Evolutionary conservation across 2,888 invertebrate species (phyloP).

Genomic region (Ormyrus labotus): DNA sequence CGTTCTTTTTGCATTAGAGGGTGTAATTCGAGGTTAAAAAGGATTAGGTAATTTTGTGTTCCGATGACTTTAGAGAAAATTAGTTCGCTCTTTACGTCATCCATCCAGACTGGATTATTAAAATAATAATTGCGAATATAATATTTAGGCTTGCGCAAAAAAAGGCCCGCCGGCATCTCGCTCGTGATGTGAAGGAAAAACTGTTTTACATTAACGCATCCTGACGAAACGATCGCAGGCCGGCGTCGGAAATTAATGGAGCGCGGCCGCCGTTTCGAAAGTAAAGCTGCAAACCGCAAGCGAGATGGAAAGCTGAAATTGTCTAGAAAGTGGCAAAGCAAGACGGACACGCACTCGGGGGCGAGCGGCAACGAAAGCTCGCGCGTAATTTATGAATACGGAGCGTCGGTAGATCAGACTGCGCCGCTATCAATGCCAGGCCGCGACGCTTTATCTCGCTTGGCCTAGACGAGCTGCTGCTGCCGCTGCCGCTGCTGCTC

Average conservation of each 20-base stretch:
- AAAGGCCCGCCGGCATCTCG: no score
- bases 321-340: conserved; percentile 22
- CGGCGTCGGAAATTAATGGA: neutral
- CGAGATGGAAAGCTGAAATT: conserved; percentile 35
- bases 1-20: no score
- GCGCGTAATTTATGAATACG: conserved; percentile 46
- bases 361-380: conserved; percentile 8
- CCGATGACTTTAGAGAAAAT: no score
- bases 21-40: no score
- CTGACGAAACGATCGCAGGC: conserved; percentile 2
- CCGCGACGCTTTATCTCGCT: conserved; percentile 31
- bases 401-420: conserved; percentile 48
- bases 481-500: no score
- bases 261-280: conserved; percentile 4
- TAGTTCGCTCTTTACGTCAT: no score
- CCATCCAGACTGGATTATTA: no score
- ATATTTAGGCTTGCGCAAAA: no score
- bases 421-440: conserved; percentile 30
- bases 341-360: conserved; percentile 13
- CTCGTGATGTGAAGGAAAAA: neutral
- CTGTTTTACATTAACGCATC: neutral
- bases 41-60: no score
- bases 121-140: no score
- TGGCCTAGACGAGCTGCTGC: neutral
- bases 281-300: conserved; percentile 18